Conservation (phyloP, 2,797 vertebrate genomes). For the Pangasius sanitwongsei region DNA sequence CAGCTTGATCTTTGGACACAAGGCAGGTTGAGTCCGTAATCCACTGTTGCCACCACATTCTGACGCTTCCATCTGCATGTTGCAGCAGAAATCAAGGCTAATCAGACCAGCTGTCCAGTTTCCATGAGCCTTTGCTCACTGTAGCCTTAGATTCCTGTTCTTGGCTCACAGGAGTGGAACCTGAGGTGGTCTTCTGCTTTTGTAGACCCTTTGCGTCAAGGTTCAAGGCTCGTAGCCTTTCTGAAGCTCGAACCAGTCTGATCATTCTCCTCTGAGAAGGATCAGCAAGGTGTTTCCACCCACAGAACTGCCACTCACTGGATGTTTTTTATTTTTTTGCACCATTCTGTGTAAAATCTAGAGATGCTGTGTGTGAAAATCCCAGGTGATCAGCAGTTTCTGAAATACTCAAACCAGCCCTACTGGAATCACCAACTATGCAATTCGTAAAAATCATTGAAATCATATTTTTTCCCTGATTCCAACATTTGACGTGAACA, state of each 20-base stretch:
- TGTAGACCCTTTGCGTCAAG: neutral
- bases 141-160: neutral
- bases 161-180: neutral
- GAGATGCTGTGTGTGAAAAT: neutral
- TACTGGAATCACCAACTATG: neutral
- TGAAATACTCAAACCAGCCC: neutral
- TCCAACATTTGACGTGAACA: neutral
- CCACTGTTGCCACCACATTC: neutral
- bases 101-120: neutral
- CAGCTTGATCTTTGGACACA: neutral
- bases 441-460: neutral
- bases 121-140: neutral
- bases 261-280: neutral
- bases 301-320: neutral
- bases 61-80: neutral
- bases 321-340: neutral
- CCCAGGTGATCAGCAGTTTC: neutral
- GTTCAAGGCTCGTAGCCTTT: neutral
- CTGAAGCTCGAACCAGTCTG: neutral
- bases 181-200: neutral
- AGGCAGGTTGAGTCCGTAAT: neutral
- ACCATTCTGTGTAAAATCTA: neutral
- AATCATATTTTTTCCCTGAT: neutral
- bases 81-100: neutral
- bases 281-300: neutral